phyloP scores from a whole-genome alignment of 2,113 vertebrate genomes.

The Pandion haliaetus region DNA sequence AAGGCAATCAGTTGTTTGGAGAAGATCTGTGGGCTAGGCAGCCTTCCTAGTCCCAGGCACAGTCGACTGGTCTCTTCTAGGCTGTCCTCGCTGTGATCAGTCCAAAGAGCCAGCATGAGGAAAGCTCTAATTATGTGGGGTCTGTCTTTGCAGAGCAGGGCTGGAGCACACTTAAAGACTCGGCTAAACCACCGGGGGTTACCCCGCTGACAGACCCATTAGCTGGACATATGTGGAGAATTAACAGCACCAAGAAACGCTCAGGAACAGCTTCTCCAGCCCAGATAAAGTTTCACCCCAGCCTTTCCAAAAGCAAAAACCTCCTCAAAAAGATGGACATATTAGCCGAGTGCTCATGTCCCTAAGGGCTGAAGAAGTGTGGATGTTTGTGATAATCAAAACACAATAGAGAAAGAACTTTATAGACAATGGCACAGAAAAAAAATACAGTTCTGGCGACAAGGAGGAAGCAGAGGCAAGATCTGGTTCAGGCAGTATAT shows the following conservation, averaged over 20 bases:
- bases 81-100: neutral
- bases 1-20: constrained; percentile 44
- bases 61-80: neutral
- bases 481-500: neutral
- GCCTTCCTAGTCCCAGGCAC: neutral
- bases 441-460: neutral
- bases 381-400: neutral
- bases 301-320: neutral
- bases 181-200: neutral
- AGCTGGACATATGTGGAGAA: neutral
- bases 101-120: neutral
- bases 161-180: neutral
- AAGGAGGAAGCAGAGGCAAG: neutral
- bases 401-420: neutral
- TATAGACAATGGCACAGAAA: neutral
- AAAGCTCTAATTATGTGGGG: neutral
- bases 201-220: neutral
- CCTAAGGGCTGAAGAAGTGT: neutral
- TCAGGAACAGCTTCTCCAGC: neutral
- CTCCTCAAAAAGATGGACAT: neutral
- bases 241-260: neutral
- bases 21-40: neutral
- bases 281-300: neutral
- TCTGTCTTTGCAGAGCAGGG: neutral
- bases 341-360: neutral